These are phyloP conservation scores for Oasisia sp. DNA, from an alignment of 2,888 invertebrate species.

Conservation along the genomic window DNA sequence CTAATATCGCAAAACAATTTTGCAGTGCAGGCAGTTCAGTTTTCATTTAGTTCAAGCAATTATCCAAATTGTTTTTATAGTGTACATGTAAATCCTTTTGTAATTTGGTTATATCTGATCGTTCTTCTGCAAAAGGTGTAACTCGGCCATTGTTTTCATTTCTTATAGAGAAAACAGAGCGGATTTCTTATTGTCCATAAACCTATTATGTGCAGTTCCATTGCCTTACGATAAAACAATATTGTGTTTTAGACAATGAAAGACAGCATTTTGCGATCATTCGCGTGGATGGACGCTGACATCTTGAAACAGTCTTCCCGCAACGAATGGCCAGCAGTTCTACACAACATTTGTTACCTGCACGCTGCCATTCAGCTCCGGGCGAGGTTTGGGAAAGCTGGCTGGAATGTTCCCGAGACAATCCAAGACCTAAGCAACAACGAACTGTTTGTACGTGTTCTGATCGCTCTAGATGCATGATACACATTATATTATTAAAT, in stretches of 20 bases:
- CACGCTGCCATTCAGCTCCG: constrained; percentile 62
- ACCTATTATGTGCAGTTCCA: neutral
- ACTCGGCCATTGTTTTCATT: too few relatives aligned
- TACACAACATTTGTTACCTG: constrained; percentile 64
- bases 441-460: constrained; percentile 51
- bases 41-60: too few relatives aligned
- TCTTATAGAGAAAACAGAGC: too few relatives aligned
- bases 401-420: constrained; percentile 62
- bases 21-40: too few relatives aligned
- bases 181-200: too few relatives aligned
- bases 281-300: constrained; percentile 61
- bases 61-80: too few relatives aligned
- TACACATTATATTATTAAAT: too few relatives aligned
- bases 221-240: neutral
- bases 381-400: constrained; percentile 54
- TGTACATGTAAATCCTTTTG: too few relatives aligned
- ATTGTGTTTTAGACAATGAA: constrained; percentile 54
- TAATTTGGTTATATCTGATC: too few relatives aligned
- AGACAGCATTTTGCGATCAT: constrained; percentile 58
- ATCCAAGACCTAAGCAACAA: constrained; percentile 54
- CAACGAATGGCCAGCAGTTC: constrained; percentile 61
- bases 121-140: too few relatives aligned
- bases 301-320: constrained; percentile 56
- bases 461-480: neutral
- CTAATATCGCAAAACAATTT: too few relatives aligned